Percentiles rank a stretch among this genome's conserved stretches.
Conservation (phyloP, 1,140 invertebrate genomes). For the Papilio dardanus region DNA sequence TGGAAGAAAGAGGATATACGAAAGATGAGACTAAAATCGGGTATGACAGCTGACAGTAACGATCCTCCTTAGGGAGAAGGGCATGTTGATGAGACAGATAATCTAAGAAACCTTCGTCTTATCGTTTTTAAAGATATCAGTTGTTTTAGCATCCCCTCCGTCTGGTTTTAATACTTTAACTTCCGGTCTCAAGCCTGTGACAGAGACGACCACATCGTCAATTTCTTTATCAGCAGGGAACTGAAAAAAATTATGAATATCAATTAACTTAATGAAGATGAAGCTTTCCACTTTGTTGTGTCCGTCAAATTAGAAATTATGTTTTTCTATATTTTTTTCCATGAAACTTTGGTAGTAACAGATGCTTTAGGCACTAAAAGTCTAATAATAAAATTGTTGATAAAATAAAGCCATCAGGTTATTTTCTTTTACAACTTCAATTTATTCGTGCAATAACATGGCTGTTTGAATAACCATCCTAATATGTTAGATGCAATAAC, state of each 20-base stretch:
- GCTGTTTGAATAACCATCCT: too few relatives aligned
- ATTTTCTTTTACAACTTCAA: background rate
- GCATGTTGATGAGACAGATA: background rate
- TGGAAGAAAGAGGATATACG: too few relatives aligned
- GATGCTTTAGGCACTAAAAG: background rate
- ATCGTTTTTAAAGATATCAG: slow-evolving; percentile 38
- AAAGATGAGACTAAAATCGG: too few relatives aligned
- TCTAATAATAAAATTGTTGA: too few relatives aligned
- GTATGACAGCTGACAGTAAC: too few relatives aligned
- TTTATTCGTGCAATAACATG: too few relatives aligned
- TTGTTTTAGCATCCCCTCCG: slow-evolving; percentile 37
- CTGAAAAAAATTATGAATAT: slow-evolving; percentile 43
- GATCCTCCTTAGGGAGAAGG: background rate
- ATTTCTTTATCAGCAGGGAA: slow-evolving; percentile 52
- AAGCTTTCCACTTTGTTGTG: background rate
- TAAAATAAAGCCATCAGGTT: background rate
- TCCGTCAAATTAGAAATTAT: background rate
- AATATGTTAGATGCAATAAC: too few relatives aligned
- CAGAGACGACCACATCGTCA: slow-evolving; percentile 46
- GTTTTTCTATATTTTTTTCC: background rate
- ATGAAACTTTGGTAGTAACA: background rate
- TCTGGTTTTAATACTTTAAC: slow-evolving; percentile 45
- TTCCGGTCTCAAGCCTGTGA: slow-evolving; percentile 38
- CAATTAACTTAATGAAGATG: slow-evolving; percentile 27
- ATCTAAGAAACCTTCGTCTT: slow-evolving; percentile 29